Conservation (phyloP, 2,888 invertebrate species). For the Seladonia tumulorum region DNA sequence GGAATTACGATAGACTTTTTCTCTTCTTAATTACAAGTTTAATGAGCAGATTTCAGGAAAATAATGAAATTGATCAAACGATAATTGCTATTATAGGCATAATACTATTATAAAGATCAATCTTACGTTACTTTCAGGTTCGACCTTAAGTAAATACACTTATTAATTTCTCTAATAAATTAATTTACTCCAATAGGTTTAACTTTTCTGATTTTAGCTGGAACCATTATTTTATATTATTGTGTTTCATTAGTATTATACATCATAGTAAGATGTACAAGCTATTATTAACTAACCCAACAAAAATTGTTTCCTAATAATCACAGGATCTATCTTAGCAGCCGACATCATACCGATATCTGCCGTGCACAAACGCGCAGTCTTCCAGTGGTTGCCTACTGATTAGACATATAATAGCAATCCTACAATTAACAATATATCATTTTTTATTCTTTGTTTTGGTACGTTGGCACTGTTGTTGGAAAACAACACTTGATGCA, state of each 20-base stretch:
- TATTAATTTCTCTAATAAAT: slow-evolving; percentile 77
- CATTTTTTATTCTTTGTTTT: slow-evolving; percentile 71
- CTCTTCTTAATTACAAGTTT: slow-evolving; percentile 58
- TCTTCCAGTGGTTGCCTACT: slow-evolving; percentile 81
- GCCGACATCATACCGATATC: slow-evolving; percentile 82
- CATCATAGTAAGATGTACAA: slow-evolving; percentile 72
- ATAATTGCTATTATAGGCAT: slow-evolving; percentile 74
- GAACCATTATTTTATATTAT: slow-evolving; percentile 77
- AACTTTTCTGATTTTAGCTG: slow-evolving; percentile 80
- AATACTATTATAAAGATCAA: slow-evolving; percentile 75
- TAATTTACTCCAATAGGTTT: slow-evolving; percentile 83
- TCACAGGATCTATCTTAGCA: slow-evolving; percentile 84
- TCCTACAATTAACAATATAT: slow-evolving; percentile 73
- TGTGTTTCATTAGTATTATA: slow-evolving; percentile 79
- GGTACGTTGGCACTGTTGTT: slow-evolving; percentile 66
- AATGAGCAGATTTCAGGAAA: slow-evolving; percentile 80
- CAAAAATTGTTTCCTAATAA: slow-evolving; percentile 82
- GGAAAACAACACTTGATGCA: slow-evolving; percentile 54
- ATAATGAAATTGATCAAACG: slow-evolving; percentile 68
- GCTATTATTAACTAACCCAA: slow-evolving; percentile 78
- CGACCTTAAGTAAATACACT: slow-evolving; percentile 78
- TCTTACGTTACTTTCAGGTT: slow-evolving; percentile 84
- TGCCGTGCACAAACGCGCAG: slow-evolving; percentile 80
- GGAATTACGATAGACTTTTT: slow-evolving; percentile 51
- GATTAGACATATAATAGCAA: slow-evolving; percentile 74